Evolutionary conservation across 1,140 invertebrate genomes (phyloP).

Genomic region (Lethrus apterus): DNA sequence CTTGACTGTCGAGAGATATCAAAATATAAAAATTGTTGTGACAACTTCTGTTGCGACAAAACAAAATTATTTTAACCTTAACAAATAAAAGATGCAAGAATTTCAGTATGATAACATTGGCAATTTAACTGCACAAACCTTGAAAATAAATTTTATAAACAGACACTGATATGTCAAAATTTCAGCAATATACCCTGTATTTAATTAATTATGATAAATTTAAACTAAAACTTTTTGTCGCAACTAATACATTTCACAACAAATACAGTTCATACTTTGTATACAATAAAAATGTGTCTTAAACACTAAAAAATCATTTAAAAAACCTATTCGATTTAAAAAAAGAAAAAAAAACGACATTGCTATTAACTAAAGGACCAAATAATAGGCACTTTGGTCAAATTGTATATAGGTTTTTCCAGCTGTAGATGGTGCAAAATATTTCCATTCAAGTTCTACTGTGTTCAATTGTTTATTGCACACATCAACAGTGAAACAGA

Average conservation of each 20-base stretch:
- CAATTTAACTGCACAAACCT: no score
- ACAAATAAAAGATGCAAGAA: no score
- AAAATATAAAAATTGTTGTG: slow-evolving; percentile 15
- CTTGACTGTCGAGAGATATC: slow-evolving; percentile 1
- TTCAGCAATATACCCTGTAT: slow-evolving; percentile 5
- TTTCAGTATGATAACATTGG: no score
- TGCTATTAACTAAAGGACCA: slow-evolving; percentile 27
- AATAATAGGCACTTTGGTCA: slow-evolving; percentile 38
- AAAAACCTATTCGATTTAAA: slow-evolving; percentile 10
- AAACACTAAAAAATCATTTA: neutral
- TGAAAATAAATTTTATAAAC: no score
- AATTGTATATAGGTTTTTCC: slow-evolving; percentile 19
- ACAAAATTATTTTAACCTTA: no score
- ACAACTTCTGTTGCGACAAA: slow-evolving; percentile 14
- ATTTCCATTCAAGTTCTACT: no score
- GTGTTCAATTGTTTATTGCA: no score
- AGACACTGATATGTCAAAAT: no score
- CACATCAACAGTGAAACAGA: no score
- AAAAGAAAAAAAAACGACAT: slow-evolving; percentile 8
- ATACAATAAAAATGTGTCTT: slow-evolving; percentile 4
- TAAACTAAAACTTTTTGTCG: slow-evolving; percentile 10
- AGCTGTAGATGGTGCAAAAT: no score
- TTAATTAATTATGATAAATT: slow-evolving; percentile 12
- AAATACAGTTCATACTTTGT: neutral
- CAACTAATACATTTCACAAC: slow-evolving; percentile 1